A percentile compares a stretch with the other conserved stretches of the same genome.
These are phyloP conservation scores for Orbicella faveolata DNA, from an alignment of 64 coral and sea anemone species.

Conservation along the genomic window DNA sequence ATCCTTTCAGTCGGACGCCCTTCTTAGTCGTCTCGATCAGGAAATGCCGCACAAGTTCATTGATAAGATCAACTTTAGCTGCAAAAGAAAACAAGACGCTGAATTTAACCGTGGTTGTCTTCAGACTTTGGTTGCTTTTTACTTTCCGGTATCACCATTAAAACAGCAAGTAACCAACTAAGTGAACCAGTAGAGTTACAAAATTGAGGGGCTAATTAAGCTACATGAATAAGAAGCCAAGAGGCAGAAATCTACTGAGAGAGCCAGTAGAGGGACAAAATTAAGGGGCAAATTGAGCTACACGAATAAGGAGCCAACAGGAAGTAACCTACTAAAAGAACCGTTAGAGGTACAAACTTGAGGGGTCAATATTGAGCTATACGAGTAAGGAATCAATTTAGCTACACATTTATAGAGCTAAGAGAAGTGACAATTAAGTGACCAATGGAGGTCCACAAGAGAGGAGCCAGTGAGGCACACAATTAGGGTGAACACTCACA, in stretches of 20 bases:
- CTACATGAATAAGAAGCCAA: not conserved
- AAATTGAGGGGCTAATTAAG: no score
- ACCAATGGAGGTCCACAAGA: not conserved
- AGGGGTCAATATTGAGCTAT: not conserved
- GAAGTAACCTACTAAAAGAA: not conserved
- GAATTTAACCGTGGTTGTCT: not conserved
- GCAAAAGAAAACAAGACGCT: not conserved
- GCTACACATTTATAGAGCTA: not conserved
- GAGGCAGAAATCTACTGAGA: no score
- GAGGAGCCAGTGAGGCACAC: no score
- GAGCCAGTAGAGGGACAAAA: not conserved
- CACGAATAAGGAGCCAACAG: not conserved
- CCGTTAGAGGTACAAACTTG: not conserved
- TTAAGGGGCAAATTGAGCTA: not conserved
- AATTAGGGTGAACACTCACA: no score
- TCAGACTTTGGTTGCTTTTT: no score
- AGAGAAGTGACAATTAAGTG: not conserved
- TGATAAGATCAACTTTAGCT: slow-evolving; percentile 88
- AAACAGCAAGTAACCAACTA: no score
- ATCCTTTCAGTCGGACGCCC: slow-evolving; percentile 83
- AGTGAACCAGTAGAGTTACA: no score
- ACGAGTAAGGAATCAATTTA: not conserved
- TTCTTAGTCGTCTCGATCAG: slow-evolving; percentile 96
- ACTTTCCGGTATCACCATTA: no score
- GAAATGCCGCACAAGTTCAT: slow-evolving; percentile 89